These are phyloP conservation scores for Stictonetta naevosa DNA, from an alignment of 2,113 vertebrate genomes.

Conservation along the genomic window DNA sequence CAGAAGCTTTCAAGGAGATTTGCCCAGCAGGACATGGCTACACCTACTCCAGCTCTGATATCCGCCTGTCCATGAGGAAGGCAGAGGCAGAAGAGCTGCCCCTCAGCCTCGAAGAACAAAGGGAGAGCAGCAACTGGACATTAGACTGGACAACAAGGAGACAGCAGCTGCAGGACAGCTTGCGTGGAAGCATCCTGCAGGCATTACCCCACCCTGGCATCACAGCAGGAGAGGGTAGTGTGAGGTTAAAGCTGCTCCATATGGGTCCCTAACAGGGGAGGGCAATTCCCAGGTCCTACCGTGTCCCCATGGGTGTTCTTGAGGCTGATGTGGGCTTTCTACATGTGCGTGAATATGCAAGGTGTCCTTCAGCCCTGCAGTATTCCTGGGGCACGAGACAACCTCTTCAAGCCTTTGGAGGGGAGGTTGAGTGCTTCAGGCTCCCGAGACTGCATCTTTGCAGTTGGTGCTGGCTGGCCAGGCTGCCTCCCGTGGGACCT, in stretches of 20 bases:
- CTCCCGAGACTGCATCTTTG: not conserved
- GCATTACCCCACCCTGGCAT: constrained; percentile 16
- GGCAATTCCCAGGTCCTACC: not conserved
- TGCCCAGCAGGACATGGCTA: constrained; percentile 97
- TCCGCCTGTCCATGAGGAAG: constrained; percentile 84
- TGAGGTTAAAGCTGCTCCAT: not conserved
- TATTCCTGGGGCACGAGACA: not conserved
- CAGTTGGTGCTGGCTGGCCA: not conserved
- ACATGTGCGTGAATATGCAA: not conserved
- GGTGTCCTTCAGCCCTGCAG: not conserved
- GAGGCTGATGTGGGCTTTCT: not conserved
- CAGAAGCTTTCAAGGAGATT: constrained; percentile 93
- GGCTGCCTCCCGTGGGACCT: not conserved
- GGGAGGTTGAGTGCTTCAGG: not conserved
- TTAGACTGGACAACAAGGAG: constrained; percentile 24
- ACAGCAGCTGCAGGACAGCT: constrained; percentile 55
- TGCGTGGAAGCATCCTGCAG: constrained; percentile 25
- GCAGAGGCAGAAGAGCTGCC: constrained; percentile 86
- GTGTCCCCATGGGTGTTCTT: not conserved
- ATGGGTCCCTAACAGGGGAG: not conserved
- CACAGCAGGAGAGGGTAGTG: constrained; percentile 62
- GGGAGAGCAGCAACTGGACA: constrained; percentile 7
- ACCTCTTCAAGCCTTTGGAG: not conserved
- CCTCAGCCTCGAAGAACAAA: constrained; percentile 68
- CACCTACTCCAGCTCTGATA: constrained; percentile 89